Base-by-base conservation (phyloP, 30 jellyfish, hydroid and myxozoan genomes). In the Chrysaora quinquecirrha region DNA sequence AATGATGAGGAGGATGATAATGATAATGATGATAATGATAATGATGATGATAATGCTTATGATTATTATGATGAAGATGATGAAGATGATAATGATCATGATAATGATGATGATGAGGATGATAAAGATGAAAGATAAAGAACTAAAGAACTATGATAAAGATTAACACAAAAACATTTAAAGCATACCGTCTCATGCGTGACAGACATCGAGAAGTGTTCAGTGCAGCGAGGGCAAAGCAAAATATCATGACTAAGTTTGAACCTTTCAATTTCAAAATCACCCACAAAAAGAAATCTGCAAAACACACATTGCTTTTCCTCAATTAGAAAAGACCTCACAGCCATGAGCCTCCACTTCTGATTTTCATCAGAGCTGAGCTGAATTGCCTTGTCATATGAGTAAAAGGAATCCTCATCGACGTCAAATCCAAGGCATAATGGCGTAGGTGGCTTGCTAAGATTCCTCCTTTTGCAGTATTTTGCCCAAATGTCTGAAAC, bases 341-440 rank as follows among this genome's bases (percentile, higher is more conserved):
- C 87, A 3, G 95, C 95, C 29, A 67, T 33, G 11, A 74, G 43
- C 29, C 95, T 64, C 95, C 95, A 84, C 71, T 64, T 34, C 63
- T 84, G 88, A 12, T 48, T 56, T 30, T 23, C 71, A 38, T 64
- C 86, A 27, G 19, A 32, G 30, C 70, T 34, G 33, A 47, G 62
- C 29, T 72, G 52, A 6, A 63, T 60, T 12, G 95, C 88, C n/a
- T 63, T 73, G 65, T 73, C 88, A 43, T 84, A 84, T 18, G 95
- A 84, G 50, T 80, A 66, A 35, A 73, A 21, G 16, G 50, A 63
- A 10, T 63, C 78, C 24, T 54, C 22, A 6, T 18, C 18, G 34
- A 34, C 76, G 14, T 63, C 48, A 83, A 80, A 73, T 6, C 87
- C 88, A 23, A 76, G 62, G 29, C 95, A 84, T 30, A 84, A 35